Conservation (phyloP, 2,888 invertebrate species). For the Tipula unca region DNA sequence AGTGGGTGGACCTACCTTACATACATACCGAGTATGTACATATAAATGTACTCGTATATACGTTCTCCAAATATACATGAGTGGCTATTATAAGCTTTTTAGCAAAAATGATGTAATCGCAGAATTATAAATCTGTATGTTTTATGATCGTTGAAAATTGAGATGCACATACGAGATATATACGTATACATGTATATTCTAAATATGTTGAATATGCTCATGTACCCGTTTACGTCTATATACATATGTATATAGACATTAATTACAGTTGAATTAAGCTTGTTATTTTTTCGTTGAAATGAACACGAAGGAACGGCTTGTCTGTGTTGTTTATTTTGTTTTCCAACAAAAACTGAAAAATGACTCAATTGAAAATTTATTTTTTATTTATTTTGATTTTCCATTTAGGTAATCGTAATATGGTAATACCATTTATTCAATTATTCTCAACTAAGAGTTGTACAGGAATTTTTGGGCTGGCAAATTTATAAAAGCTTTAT, state of each 20-base stretch:
- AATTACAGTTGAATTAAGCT: not conserved
- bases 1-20: not conserved
- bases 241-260: not conserved
- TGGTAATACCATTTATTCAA: too few relatives aligned
- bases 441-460: too few relatives aligned
- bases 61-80: not conserved
- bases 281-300: not conserved
- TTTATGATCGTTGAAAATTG: not conserved
- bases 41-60: not conserved
- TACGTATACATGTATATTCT: not conserved
- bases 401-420: not conserved
- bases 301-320: not conserved
- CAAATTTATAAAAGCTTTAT: too few relatives aligned
- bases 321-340: not conserved
- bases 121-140: not conserved
- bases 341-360: not conserved
- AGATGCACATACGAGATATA: not conserved
- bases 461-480: too few relatives aligned
- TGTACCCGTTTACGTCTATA: not conserved
- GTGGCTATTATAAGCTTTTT: not conserved
- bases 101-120: not conserved
- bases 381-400: not conserved
- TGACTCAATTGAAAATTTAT: not conserved
- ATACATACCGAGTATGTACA: not conserved
- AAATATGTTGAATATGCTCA: not conserved